A percentile compares a stretch with the other conserved stretches of the same genome.
Conservation (phyloP, 2,113 vertebrate genomes). For the Paramormyrops kingsleyae region DNA sequence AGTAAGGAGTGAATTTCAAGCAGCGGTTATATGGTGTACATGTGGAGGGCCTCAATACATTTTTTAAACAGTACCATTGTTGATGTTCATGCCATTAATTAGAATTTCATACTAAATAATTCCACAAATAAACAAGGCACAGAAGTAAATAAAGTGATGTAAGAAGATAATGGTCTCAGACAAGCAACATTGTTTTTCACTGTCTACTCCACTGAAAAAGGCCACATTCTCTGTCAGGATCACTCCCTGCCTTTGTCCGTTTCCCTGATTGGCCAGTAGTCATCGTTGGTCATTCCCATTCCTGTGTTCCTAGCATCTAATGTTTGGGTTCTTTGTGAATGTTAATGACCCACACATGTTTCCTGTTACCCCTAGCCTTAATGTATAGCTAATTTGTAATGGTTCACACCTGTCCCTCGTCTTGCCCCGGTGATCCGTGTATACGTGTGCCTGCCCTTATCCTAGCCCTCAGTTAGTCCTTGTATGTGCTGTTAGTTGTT, state of each 20-base stretch:
- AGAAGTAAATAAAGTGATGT: not conserved
- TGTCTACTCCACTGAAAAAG: not conserved
- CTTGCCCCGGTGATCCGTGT: not conserved
- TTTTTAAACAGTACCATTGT: not conserved
- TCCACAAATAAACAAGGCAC: not conserved
- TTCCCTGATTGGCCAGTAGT: not conserved
- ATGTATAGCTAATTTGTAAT: not conserved
- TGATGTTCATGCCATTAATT: not conserved
- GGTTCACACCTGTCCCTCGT: not conserved
- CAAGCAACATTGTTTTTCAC: not conserved
- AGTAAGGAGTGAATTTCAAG: not conserved
- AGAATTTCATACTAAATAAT: not conserved
- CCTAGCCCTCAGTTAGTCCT: not conserved
- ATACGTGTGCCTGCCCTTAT: not conserved
- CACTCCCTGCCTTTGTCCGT: not conserved
- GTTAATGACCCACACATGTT: not conserved
- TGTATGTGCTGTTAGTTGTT: not conserved
- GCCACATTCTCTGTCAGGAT: not conserved
- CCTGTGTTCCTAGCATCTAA: not conserved
- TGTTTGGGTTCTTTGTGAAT: not conserved
- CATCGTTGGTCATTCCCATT: not conserved
- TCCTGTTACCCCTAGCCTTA: not conserved
- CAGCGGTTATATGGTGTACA: not conserved
- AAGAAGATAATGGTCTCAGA: not conserved
- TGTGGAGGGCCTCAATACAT: not conserved